Base-by-base conservation (phyloP, 2,888 invertebrate species). In the Mythimna pallens region DNA sequence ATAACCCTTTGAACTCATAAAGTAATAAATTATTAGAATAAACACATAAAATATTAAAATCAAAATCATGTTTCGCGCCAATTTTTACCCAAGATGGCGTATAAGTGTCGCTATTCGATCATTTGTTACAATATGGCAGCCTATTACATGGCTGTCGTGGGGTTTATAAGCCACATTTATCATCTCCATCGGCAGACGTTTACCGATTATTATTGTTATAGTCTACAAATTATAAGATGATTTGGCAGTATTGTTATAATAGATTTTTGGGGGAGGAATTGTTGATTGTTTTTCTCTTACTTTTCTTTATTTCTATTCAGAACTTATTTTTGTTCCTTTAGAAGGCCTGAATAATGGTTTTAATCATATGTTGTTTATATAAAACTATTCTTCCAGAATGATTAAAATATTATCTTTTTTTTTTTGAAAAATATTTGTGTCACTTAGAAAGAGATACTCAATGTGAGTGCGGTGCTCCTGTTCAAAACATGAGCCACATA, bases 61-160 rank as follows among this genome's bases (percentile, higher is more conserved):
- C 86, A 69, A 83, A 88, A 83, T 62, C 86, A 66, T 87, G 86
- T 87, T 84, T 80, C 81, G 68, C 87, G 80, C 82, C 80, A 75
- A 81, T 85, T 80, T 82, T 73, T 61, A 75, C 20, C 36, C 80
- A 87, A 88, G 78, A 88, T 83, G 87, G 85, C 76, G 78, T 77
- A 71, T 65, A 25, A 40, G 71, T 79, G 77, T 82, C 79, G 78
- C 80, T 82, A 74, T 81, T 86, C 70, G 87, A 89, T 90, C 91
- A 89, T 92, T 91, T 91, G 88, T 92, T 87, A 91, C 77, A 79
- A 73, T 81, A 76, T 81, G 89, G 89, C 91, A 91, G 88, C 84
- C 86, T 88, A 90, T 91, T 90, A 91, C 85, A 83, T 67, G 84
- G 80, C 70, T 86, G 89, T 85, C 87, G 64, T 74, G 76, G 70